Conservation (phyloP, 1,140 invertebrate genomes). For the Macrobrachium rosenbergii region DNA sequence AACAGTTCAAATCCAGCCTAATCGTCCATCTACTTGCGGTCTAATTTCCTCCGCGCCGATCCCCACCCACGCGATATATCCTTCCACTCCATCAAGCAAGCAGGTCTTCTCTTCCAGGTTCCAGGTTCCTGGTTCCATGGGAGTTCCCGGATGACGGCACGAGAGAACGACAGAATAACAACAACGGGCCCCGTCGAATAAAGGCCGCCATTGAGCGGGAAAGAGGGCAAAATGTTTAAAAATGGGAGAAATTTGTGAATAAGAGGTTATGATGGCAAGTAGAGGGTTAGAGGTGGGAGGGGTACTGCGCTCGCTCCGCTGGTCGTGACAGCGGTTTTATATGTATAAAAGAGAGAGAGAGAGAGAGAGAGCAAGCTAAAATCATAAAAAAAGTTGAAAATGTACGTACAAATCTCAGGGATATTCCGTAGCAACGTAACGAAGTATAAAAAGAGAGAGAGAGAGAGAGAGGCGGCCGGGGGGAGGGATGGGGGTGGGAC, state of each 20-base stretch:
- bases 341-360: neutral
- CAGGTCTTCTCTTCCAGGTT: too few relatives aligned
- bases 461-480: too few relatives aligned
- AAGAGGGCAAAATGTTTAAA: slow-evolving; percentile 56
- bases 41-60: neutral
- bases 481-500: too few relatives aligned
- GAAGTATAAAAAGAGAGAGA: too few relatives aligned
- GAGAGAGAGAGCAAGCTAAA: neutral
- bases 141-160: slow-evolving; percentile 34
- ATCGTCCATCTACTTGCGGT: neutral
- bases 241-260: slow-evolving; percentile 53
- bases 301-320: neutral
- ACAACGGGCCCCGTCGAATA: slow-evolving; percentile 29
- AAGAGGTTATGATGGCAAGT: slow-evolving; percentile 24
- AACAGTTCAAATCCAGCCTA: neutral
- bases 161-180: slow-evolving; percentile 44
- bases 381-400: too few relatives aligned
- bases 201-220: slow-evolving; percentile 40
- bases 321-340: neutral
- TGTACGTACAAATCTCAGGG: too few relatives aligned
- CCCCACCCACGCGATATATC: slow-evolving; percentile 43
- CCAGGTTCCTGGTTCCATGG: slow-evolving; percentile 1
- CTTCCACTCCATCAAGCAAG: slow-evolving; percentile 47
- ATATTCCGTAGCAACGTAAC: too few relatives aligned
- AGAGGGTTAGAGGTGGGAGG: slow-evolving; percentile 13